Conservation (phyloP, 2,113 vertebrate species). For the Maccullochella peelii region DNA sequence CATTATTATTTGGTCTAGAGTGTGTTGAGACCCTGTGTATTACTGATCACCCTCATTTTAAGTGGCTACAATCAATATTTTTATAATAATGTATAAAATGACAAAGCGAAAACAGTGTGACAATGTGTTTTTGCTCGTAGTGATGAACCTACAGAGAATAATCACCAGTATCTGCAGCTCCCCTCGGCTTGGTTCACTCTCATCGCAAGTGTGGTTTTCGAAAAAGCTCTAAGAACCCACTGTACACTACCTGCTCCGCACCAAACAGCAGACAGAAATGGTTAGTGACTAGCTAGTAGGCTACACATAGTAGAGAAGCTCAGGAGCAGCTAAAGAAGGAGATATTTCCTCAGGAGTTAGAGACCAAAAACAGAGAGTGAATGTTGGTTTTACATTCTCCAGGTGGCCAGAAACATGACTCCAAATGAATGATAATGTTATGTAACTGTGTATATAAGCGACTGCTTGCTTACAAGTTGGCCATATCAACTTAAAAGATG, state of each 20-base stretch:
- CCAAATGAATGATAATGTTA: not conserved
- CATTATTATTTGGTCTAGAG: too few species aligned
- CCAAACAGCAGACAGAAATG: not conserved
- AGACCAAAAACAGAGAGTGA: not conserved
- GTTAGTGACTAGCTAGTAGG: not conserved
- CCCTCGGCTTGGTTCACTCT: not conserved
- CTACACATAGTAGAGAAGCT: not conserved
- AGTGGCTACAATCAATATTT: not conserved
- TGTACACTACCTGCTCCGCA: not conserved
- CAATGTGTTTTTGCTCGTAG: not conserved
- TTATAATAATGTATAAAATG: not conserved
- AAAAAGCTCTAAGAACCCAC: not conserved
- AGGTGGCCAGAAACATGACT: not conserved
- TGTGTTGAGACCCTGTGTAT: not conserved
- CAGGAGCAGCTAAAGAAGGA: not conserved
- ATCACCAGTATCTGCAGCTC: not conserved
- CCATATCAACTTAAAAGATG: not conserved
- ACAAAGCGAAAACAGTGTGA: too few species aligned
- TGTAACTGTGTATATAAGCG: too few species aligned
- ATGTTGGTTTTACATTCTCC: not conserved
- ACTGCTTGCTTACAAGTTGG: not conserved
- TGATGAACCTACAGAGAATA: not conserved
- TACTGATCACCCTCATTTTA: not conserved
- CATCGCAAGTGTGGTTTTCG: not conserved
- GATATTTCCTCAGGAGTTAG: not conserved